Evolutionary conservation across 2,888 invertebrate genomes (phyloP).

Genomic region (Himalopsyche tibetana): DNA sequence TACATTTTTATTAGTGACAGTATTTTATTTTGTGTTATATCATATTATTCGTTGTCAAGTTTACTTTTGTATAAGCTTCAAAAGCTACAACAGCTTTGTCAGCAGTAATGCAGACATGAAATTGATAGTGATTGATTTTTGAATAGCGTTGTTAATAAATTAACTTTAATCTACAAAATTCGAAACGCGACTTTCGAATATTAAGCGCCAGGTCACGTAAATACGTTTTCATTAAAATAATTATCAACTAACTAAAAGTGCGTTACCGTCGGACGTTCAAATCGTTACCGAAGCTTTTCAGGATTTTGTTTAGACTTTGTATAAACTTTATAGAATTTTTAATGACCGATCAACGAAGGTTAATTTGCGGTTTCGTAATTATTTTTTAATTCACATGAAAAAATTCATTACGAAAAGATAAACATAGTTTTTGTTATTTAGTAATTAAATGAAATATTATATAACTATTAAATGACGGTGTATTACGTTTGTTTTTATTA

Average conservation of each 20-base stretch:
- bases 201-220: background rate
- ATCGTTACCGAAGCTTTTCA: background rate
- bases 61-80: background rate
- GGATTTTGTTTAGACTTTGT: slow-evolving; percentile 5
- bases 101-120: slow-evolving; percentile 14
- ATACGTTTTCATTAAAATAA: background rate
- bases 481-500: too few relatives aligned
- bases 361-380: background rate
- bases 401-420: too few relatives aligned
- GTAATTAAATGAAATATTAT: too few relatives aligned
- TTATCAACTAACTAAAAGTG: slow-evolving; percentile 19
- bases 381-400: too few relatives aligned
- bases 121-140: slow-evolving; percentile 41
- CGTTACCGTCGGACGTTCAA: background rate
- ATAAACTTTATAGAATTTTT: slow-evolving; percentile 17
- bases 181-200: background rate
- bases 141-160: slow-evolving; percentile 13
- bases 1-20: too few relatives aligned
- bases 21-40: too few relatives aligned
- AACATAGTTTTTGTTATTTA: too few relatives aligned
- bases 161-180: slow-evolving; percentile 1
- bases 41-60: background rate
- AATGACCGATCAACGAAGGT: slow-evolving; percentile 8
- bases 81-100: background rate
- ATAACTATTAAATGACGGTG: too few relatives aligned